phyloP scores from a whole-genome alignment of 2,113 vertebrate species.

The Plectropomus leopardus region DNA sequence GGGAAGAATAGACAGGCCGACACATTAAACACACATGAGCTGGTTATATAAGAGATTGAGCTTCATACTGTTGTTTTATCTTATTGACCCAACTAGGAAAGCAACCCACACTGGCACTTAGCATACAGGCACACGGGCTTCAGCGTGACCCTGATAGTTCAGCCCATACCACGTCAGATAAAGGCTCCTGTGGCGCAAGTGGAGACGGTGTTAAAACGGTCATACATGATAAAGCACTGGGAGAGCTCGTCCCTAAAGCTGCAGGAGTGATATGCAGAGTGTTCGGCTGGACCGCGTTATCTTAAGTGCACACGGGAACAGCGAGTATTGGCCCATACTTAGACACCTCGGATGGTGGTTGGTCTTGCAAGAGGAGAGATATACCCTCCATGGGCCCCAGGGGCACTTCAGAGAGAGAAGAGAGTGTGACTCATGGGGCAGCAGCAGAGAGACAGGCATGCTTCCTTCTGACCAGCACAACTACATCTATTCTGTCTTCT shows the following conservation, averaged over 20 bases:
- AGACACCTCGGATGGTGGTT: slow-evolving; percentile 63
- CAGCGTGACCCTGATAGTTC: slow-evolving; percentile 53
- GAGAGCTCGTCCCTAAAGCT: slow-evolving; percentile 25
- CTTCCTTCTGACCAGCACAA: slow-evolving; percentile 38
- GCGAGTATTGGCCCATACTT: slow-evolving; percentile 43
- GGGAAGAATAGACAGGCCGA: slow-evolving; percentile 39
- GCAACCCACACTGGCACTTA: slow-evolving; percentile 76
- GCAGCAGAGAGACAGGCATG: slow-evolving; percentile 33
- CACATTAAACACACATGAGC: slow-evolving; percentile 27
- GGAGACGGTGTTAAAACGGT: slow-evolving; percentile 58
- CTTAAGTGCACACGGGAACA: slow-evolving; percentile 69
- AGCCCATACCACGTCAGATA: slow-evolving; percentile 71
- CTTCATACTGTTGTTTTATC: slow-evolving; percentile 75
- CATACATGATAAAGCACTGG: slow-evolving; percentile 63
- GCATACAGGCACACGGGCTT: slow-evolving; percentile 63
- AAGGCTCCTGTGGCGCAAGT: slow-evolving; percentile 59
- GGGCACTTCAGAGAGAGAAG: slow-evolving; percentile 43
- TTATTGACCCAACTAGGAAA: slow-evolving; percentile 72
- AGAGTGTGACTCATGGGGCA: slow-evolving; percentile 52
- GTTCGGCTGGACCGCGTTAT: slow-evolving; percentile 45
- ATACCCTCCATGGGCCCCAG: slow-evolving; percentile 38
- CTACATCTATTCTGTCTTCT: slow-evolving; percentile 21
- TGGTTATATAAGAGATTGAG: slow-evolving; percentile 68
- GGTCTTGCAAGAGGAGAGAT: slow-evolving; percentile 50
- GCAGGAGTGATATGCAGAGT: slow-evolving; percentile 55